phyloP scores from a whole-genome alignment of 64 coral and sea anemone species.

The Pocillopora verrucosa region DNA sequence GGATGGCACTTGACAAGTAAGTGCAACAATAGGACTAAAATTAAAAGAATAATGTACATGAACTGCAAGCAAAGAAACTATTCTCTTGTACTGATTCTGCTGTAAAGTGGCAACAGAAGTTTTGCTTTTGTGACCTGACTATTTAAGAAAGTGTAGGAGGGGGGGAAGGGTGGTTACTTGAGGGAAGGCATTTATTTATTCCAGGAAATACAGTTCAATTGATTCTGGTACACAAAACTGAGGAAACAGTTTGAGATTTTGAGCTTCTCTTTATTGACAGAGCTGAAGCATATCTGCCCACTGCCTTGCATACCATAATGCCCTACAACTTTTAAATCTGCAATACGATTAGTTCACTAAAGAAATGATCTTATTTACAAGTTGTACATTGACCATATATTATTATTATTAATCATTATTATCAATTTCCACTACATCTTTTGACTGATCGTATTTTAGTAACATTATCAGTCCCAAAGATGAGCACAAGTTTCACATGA shows the following conservation, averaged over 20 bases:
- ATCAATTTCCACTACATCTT: constrained; percentile 19
- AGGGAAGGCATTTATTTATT: too few species aligned
- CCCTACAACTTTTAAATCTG: constrained; percentile 16
- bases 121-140: too few species aligned
- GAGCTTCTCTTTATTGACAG: constrained; percentile 22
- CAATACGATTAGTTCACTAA: constrained; percentile 22
- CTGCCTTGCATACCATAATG: constrained; percentile 19
- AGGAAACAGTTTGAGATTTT: not conserved
- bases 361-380: constrained; percentile 45
- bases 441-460: not conserved
- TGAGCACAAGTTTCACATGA: not conserved
- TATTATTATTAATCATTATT: constrained; percentile 4
- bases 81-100: too few species aligned
- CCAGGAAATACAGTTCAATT: not conserved
- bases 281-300: constrained; percentile 7
- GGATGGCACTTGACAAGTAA: too few species aligned
- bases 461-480: not conserved
- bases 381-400: constrained; percentile 42
- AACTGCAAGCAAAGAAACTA: too few species aligned
- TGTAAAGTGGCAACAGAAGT: too few species aligned
- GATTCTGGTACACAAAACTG: not conserved
- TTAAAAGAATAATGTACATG: too few species aligned
- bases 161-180: too few species aligned
- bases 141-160: too few species aligned
- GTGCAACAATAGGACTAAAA: too few species aligned